These are phyloP conservation scores for Phaonia tiefii DNA, from an alignment of 2,888 invertebrate species.

Conservation along the genomic window DNA sequence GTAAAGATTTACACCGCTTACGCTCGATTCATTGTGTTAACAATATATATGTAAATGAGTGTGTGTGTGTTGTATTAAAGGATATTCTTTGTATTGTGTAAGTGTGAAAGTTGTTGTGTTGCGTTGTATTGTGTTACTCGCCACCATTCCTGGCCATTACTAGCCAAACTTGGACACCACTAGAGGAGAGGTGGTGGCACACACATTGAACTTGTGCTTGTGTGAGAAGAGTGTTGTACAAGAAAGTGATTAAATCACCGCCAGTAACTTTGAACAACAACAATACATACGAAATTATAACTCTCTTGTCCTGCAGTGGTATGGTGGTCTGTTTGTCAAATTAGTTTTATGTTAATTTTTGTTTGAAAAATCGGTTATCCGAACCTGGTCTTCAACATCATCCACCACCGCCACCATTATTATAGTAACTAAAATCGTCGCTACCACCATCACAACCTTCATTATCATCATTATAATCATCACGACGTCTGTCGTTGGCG, in stretches of 20 bases:
- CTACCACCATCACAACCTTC: constrained; percentile 5
- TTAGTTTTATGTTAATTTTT: constrained; percentile 4
- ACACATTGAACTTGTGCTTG: too few relatives aligned
- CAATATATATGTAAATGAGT: background rate
- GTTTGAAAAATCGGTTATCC: background rate
- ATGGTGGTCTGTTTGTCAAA: background rate
- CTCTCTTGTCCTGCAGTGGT: background rate
- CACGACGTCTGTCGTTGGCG: constrained; percentile 34
- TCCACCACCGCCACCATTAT: constrained; percentile 18
- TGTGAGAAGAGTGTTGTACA: constrained; percentile 25
- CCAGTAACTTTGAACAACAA: constrained; percentile 43
- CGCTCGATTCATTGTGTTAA: constrained; percentile 9
- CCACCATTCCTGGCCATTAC: background rate
- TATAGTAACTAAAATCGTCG: too few relatives aligned
- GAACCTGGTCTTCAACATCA: constrained; percentile 12
- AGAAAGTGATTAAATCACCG: constrained; percentile 71
- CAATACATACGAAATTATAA: background rate
- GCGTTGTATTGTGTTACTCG: too few relatives aligned
- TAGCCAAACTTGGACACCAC: constrained; percentile 7
- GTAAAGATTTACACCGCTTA: background rate
- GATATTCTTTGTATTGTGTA: constrained; percentile 26
- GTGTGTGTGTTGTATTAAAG: background rate
- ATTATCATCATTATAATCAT: constrained; percentile 46
- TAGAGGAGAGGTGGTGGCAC: constrained; percentile 9
- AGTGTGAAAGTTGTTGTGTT: constrained; percentile 15